These are phyloP conservation scores for Sparus aurata DNA, from an alignment of 2,797 vertebrate species.

Conservation along the genomic window DNA sequence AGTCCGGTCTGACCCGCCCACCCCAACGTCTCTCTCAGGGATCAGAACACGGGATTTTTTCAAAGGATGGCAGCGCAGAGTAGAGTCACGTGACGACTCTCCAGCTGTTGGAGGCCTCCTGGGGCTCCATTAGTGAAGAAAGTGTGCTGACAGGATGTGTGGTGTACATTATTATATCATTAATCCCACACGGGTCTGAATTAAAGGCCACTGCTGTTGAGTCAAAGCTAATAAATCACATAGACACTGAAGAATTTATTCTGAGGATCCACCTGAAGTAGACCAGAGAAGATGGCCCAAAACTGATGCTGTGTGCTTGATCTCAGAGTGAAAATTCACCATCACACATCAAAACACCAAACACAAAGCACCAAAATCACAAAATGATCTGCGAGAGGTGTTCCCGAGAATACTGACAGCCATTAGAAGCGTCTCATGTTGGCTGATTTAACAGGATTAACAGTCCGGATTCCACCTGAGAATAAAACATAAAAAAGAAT, in stretches of 20 bases:
- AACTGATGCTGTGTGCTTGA: too few relatives aligned
- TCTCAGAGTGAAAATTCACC: too few relatives aligned
- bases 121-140: too few relatives aligned
- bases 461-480: conserved; percentile 3
- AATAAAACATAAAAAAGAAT: not conserved
- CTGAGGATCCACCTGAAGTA: too few relatives aligned
- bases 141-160: not conserved
- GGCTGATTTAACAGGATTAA: conserved; percentile 24
- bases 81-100: too few relatives aligned
- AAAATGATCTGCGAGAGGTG: conserved; percentile 30
- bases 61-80: not conserved
- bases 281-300: too few relatives aligned
- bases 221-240: not conserved
- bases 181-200: not conserved
- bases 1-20: too few relatives aligned
- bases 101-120: too few relatives aligned
- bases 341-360: too few relatives aligned
- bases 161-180: not conserved
- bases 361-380: not conserved
- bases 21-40: not conserved
- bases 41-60: not conserved
- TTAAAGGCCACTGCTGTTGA: not conserved
- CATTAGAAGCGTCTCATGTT: conserved; percentile 24
- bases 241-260: not conserved
- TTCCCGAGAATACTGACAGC: conserved; percentile 12